Evolutionary conservation across 2,888 invertebrate genomes (phyloP), one percentile per base, ranked within the genome.

Genomic region (Eupsilia transversa): DNA sequence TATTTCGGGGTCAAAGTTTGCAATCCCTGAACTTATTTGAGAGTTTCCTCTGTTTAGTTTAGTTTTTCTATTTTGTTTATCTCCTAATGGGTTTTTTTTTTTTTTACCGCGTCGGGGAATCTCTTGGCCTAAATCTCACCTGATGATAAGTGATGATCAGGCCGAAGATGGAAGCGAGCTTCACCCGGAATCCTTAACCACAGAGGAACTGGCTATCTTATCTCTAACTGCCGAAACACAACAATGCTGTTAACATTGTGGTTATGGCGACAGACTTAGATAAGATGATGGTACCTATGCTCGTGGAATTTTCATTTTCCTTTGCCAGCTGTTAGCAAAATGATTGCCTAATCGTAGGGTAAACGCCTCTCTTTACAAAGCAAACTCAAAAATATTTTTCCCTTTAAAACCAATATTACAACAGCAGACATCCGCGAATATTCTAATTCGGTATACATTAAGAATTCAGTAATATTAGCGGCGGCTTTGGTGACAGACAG

Each of bases 401-500:
- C 20, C n/a, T 14, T 41, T 52, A 9, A 38, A 49, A 30, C 5
- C 38, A 70, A 52, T 60, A 56, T 56, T 43, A 57, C 52, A 46
- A 41, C 41, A 33, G 3, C 30, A 30, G 33, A 56, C 2, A 30
- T 63, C 76, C 33, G 46, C 3, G 23, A 56, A 64, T 74, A 57
- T 59, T 70, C 61, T 73, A 70, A 73, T 78, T 71, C 17, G 0
- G 59, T 66, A 33, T 20, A 54, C n/a, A 81, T 80, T 65, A 72
- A 60, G 23, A 43, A 78, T 73, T 78, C 61, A 54, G 43, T 20
- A 20, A 61, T 82, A 56, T 66, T 49, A 72, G 12, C 56, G 9
- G n/a, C 0, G 49, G 43, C 17, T 52, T 72, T 54, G 23, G 70
- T 75, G 83, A 80, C 70, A 72, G 74, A 74, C 75, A 64, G 70